These are phyloP conservation scores for Drosophila koepferae DNA, from an alignment of 2,888 invertebrate genomes.

Conservation along the genomic window DNA sequence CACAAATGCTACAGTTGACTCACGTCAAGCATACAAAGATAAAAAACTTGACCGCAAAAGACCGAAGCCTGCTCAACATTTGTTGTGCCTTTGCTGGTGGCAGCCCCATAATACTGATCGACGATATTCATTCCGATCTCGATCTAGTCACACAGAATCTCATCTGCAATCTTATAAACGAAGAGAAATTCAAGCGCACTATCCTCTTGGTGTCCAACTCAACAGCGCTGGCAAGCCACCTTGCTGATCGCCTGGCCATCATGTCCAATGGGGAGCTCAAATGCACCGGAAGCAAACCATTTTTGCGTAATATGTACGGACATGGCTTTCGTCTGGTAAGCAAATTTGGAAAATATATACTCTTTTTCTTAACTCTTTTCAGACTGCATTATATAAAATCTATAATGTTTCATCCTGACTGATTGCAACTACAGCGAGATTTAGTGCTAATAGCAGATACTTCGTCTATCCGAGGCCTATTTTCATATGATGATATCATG, in stretches of 20 bases:
- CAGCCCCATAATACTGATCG: slow-evolving; percentile 89
- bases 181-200: slow-evolving; percentile 89
- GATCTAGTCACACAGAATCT: slow-evolving; percentile 91
- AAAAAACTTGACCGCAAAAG: slow-evolving; percentile 88
- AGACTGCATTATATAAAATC: neutral
- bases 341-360: neutral
- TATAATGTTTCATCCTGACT: neutral
- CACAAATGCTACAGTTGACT: slow-evolving; percentile 86
- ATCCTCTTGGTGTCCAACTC: slow-evolving; percentile 93
- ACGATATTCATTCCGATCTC: slow-evolving; percentile 93
- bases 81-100: slow-evolving; percentile 91
- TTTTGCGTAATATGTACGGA: slow-evolving; percentile 93
- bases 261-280: slow-evolving; percentile 92
- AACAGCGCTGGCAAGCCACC: slow-evolving; percentile 93
- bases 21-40: slow-evolving; percentile 87
- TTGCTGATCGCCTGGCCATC: slow-evolving; percentile 94
- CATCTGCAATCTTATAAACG: slow-evolving; percentile 92
- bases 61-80: slow-evolving; percentile 90
- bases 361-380: neutral
- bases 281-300: slow-evolving; percentile 92
- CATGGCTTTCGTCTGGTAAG: slow-evolving; percentile 91
- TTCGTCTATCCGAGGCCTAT: neutral
- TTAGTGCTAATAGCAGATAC: neutral
- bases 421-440: neutral
- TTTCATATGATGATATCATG: neutral